Evolutionary conservation across 2,888 invertebrate genomes (phyloP).

Genomic region (Tortrix viridana): DNA sequence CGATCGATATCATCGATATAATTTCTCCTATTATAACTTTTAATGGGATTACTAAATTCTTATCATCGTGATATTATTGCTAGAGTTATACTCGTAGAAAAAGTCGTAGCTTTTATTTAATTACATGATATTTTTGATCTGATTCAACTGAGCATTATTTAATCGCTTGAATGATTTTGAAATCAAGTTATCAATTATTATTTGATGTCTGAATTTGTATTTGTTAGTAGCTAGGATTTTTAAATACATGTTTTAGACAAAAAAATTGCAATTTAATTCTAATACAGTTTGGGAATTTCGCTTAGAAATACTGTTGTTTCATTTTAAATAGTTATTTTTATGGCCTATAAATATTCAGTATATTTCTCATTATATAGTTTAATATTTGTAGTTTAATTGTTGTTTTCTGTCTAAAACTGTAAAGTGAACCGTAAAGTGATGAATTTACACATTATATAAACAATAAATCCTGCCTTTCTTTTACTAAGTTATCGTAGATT

Average conservation of each 20-base stretch:
- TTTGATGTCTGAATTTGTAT: background rate
- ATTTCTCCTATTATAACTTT: too few relatives aligned
- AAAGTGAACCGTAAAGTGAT: conserved; percentile 53
- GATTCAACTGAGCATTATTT: conserved; percentile 3
- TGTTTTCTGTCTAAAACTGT: conserved; percentile 48
- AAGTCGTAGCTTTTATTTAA: too few relatives aligned
- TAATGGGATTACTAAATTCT: too few relatives aligned
- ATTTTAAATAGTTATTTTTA: too few relatives aligned
- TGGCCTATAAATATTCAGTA: too few relatives aligned
- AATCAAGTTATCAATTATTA: background rate
- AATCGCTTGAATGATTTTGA: conserved; percentile 8
- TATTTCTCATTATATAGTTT: background rate
- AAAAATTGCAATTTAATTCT: background rate
- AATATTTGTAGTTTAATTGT: conserved; percentile 15
- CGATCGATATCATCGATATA: too few relatives aligned
- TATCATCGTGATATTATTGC: too few relatives aligned
- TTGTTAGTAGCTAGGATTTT: background rate
- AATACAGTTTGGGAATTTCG: background rate
- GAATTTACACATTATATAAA: conserved; percentile 44
- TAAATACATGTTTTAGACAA: background rate
- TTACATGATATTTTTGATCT: background rate
- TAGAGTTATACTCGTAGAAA: too few relatives aligned
- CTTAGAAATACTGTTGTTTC: too few relatives aligned
- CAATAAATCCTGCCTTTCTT: conserved; percentile 28
- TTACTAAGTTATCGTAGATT: conserved; percentile 30